Evolutionary conservation across 2,113 vertebrate species (phyloP).

Genomic region (Mellivora capensis): DNA sequence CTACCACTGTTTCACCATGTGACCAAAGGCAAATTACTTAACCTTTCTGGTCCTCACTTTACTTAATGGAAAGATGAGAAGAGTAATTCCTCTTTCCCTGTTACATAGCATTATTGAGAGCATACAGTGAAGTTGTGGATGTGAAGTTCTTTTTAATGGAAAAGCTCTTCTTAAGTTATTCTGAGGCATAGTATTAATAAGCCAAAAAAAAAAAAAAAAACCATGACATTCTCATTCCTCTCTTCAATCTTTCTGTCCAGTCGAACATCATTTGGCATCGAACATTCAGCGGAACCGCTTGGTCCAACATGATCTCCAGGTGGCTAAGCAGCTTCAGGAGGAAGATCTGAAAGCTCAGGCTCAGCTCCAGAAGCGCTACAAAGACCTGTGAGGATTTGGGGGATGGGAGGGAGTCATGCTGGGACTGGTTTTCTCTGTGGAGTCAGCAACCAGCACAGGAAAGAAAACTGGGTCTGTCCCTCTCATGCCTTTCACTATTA

Average conservation of each 20-base stretch:
- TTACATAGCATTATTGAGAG: background rate
- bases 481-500: background rate
- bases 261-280: slow-evolving; percentile 97
- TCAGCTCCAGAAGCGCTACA: slow-evolving; percentile 85
- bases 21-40: background rate
- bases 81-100: background rate
- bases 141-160: background rate
- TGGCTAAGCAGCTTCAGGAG: slow-evolving; percentile 95
- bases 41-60: background rate
- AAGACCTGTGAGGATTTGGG: slow-evolving; percentile 86
- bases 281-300: slow-evolving; percentile 95
- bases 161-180: background rate
- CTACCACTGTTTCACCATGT: background rate
- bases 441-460: background rate
- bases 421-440: background rate
- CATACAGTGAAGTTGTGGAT: background rate
- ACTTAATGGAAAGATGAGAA: background rate
- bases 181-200: background rate
- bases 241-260: slow-evolving; percentile 78
- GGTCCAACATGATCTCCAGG: slow-evolving; percentile 93
- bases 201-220: background rate
- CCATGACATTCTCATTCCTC: background rate
- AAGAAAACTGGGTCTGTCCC: background rate
- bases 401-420: background rate
- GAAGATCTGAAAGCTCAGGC: slow-evolving; percentile 92